Base-by-base conservation (phyloP, 2,797 vertebrate genomes). In the Cercopithecus diana region DNA sequence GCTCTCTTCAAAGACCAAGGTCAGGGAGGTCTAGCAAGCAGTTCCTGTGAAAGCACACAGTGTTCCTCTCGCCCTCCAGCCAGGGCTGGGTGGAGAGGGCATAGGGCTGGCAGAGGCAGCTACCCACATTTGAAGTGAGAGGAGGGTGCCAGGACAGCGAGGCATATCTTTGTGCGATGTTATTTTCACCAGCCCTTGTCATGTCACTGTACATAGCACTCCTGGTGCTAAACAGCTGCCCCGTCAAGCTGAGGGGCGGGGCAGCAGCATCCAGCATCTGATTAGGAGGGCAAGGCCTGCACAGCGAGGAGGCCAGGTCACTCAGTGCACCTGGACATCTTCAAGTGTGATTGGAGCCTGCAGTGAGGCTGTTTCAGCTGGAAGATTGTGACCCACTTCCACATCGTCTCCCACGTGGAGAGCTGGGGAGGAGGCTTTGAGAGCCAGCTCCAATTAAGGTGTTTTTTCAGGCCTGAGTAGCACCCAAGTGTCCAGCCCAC, bases 361-460 rank as follows among this genome's bases (percentile, higher is more conserved):
- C 52, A 33, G 67, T 13, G 80, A 41, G 0, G 2, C 70, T 0
- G 19, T 30, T 17, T 70, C 24, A 67, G 73, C 64, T 2, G 6
- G 80, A 61, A 97, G 92, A 95, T 73, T 6, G 96, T 98, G 98
- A 98, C 98, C 98, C 97, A 98, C 84, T 98, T 98, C 75, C 77
- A 58, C 43, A 3, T 84, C 39, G 24, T 93, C 94, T 97, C 50
- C 92, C 82, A 43, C 52, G 1, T 50, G 10, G 92, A 5, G 33
- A 17, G 72, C 57, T 67, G 93, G 96, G 92, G 52, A 39, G 1
- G 39, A 81, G 93, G 90, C 93, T 97, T 93, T 94, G 93, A 98
- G 88, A 73, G 61, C 92, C 79, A 80, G 93, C 64, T 91, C 94
- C 94, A 94, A 26, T 90, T 85, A 79, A 81, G 91, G 43, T 50